Conservation (phyloP, 1,140 invertebrate species). For the Platyscapa corneri region DNA sequence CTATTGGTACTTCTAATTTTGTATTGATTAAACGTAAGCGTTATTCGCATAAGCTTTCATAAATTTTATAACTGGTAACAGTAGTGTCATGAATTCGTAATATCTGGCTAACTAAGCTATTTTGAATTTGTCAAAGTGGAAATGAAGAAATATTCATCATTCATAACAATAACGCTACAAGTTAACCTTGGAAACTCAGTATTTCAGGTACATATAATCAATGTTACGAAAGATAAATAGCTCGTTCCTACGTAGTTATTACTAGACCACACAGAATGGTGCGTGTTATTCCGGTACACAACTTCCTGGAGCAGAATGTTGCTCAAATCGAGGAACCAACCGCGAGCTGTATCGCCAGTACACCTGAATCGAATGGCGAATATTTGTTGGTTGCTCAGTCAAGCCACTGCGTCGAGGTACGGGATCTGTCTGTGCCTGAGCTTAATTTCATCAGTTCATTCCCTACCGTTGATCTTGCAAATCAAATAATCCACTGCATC, state of each 20-base stretch:
- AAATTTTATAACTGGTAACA: too few species aligned
- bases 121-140: neutral
- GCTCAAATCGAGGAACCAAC: conserved; percentile 80
- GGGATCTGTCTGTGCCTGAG: conserved; percentile 73
- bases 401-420: conserved; percentile 79
- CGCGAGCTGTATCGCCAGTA: conserved; percentile 67
- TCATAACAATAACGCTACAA: neutral
- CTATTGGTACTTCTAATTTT: neutral
- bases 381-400: conserved; percentile 76
- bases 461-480: conserved; percentile 79
- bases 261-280: conserved; percentile 74
- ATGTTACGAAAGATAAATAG: neutral
- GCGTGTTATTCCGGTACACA: conserved; percentile 81
- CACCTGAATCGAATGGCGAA: conserved; percentile 66
- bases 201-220: neutral
- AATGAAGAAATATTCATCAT: neutral
- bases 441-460: conserved; percentile 75
- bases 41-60: neutral
- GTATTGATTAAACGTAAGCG: too few species aligned
- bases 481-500: conserved; percentile 76
- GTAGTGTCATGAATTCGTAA: neutral
- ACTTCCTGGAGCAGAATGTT: conserved; percentile 80
- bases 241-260: neutral
- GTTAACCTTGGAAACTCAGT: conserved; percentile 4
- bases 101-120: conserved; percentile 1